Evolutionary conservation across 2,113 vertebrate species (phyloP), one percentile per base, ranked within the genome.

Genomic region (Cathartes aura): DNA sequence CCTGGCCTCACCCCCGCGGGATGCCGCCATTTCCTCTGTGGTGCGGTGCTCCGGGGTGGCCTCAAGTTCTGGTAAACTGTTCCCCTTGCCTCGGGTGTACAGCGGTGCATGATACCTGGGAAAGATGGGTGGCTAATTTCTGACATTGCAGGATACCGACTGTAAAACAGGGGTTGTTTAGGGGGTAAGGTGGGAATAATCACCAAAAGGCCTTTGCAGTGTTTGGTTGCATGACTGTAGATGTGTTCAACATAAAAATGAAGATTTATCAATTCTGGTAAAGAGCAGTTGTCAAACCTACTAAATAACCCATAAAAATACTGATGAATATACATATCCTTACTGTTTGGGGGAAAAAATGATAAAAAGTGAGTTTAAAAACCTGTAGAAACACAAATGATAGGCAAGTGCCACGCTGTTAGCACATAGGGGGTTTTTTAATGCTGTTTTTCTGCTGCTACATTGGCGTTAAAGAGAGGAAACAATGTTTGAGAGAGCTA

Each of bases 111-210:
- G 38, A 8, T 6, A 1, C 9, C 7, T 16, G 43, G 23, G 58
- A 7, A 4, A 2, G 22, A 8, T 1, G 16, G 26, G 27, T 7
- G 30, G 1, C 34, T 27, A 2, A 1, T 6, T 30, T 9, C 5
- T 9, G 36, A 1, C 13, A 0, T 3, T 5, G 0, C 1, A 0
- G 55, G 32, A 1, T 55, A 17, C 4, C 8, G 30, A 0, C 47
- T 24, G 40, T 3, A 8, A 6, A 9, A 24, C n/a, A 32, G 2
- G 21, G 8, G 27, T 5, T 9, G 27, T 9, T 16, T 0, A 3
- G 62, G 24, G 21, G 3, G 6, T 5, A 1, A 9, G 6, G 20
- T 23, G 42, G 6, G 5, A 5, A 12, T 16, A 3, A 2, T 30
- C 11, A 0, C 8, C 9, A 3, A n/a, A n/a, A n/a, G 30, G 45